Percentiles rank a stretch among this genome's conserved stretches.
phyloP scores from a whole-genome alignment of 2,888 invertebrate species.

The Epicampocera succincta region DNA sequence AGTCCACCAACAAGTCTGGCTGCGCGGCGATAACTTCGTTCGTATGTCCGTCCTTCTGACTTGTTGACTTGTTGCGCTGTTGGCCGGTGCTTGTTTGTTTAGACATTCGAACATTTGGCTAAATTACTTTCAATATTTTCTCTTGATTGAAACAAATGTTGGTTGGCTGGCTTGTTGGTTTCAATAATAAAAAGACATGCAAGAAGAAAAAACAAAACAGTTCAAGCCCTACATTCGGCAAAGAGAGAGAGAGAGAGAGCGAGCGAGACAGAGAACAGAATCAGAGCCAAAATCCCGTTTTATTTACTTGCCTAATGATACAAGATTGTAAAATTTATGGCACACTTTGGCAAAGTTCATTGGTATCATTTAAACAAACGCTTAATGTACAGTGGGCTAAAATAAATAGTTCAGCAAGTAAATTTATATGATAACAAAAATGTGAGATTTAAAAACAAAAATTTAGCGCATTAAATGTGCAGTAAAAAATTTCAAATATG shows the following conservation, averaged over 20 bases:
- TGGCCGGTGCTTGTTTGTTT: constrained; percentile 31
- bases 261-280: neutral
- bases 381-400: constrained; percentile 41
- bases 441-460: no score
- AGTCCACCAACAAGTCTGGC: neutral
- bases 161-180: constrained; percentile 34
- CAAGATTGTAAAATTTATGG: constrained; percentile 75
- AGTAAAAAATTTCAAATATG: no score
- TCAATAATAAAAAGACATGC: constrained; percentile 22
- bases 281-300: constrained; percentile 55
- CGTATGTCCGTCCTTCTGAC: neutral
- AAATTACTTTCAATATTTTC: constrained; percentile 46
- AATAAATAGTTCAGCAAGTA: neutral
- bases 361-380: constrained; percentile 49
- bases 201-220: neutral
- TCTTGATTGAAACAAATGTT: constrained; percentile 61
- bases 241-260: neutral
- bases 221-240: constrained; percentile 40
- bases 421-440: neutral
- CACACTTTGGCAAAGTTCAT: constrained; percentile 62
- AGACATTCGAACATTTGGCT: constrained; percentile 19
- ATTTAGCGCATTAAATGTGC: no score
- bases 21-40: neutral
- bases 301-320: constrained; percentile 68
- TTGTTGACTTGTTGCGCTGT: constrained; percentile 16